Evolutionary conservation across 2,113 vertebrate species (phyloP).

Genomic region (Leucosticte australis): DNA sequence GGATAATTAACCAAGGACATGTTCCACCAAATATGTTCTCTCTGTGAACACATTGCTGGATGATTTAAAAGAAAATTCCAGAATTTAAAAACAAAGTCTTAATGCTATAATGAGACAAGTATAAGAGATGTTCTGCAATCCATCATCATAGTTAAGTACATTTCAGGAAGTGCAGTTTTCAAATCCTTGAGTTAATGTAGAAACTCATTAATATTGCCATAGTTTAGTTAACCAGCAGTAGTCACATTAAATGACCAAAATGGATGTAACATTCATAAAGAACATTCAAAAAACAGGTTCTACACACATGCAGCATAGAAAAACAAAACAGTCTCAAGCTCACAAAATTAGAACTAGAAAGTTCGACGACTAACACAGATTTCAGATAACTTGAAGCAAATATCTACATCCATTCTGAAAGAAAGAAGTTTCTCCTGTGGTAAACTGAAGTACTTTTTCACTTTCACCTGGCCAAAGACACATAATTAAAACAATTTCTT

Average conservation of each 20-base stretch:
- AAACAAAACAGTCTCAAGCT: conserved; percentile 33
- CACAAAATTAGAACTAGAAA: conserved; percentile 45
- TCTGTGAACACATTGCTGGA: background rate
- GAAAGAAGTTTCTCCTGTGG: conserved; percentile 54
- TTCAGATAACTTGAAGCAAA: conserved; percentile 54
- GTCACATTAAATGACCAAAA: conserved; percentile 30
- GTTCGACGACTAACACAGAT: conserved; percentile 19
- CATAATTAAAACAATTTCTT: background rate
- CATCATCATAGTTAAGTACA: conserved; percentile 38
- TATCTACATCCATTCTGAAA: conserved; percentile 64
- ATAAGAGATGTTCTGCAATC: conserved; percentile 43
- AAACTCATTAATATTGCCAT: conserved; percentile 20
- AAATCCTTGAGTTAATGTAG: background rate
- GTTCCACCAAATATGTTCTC: background rate
- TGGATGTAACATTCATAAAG: conserved; percentile 39
- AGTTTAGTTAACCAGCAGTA: background rate
- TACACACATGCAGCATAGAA: conserved; percentile 60
- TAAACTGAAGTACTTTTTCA: conserved; percentile 39
- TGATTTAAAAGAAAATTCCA: background rate
- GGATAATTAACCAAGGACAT: background rate
- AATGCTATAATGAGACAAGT: background rate
- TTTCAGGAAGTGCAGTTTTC: conserved; percentile 64
- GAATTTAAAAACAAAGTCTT: background rate
- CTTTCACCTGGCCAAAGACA: conserved; percentile 4
- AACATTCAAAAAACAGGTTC: conserved; percentile 47